Percentiles rank a stretch among this genome's conserved stretches.
These are phyloP conservation scores for Sylvicola cinctus DNA, from an alignment of 2,888 invertebrate genomes.

Conservation along the genomic window DNA sequence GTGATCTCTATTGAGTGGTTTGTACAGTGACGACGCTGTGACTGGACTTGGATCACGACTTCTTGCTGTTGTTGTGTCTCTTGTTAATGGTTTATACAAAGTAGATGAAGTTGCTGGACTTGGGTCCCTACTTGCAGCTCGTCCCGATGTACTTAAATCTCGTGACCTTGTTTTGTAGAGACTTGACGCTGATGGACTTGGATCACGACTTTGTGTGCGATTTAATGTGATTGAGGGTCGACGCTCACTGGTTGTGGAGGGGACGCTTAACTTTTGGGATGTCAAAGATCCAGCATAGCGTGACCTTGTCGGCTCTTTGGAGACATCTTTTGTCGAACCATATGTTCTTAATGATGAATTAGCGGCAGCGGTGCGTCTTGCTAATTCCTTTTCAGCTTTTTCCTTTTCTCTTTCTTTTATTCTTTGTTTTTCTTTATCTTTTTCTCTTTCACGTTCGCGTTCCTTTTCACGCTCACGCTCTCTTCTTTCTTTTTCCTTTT, in stretches of 20 bases:
- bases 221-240: constrained; percentile 13
- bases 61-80: constrained; percentile 11
- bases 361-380: no score
- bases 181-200: constrained; percentile 29
- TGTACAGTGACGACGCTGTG: constrained; percentile 3
- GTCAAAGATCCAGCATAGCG: not conserved
- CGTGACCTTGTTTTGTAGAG: constrained; percentile 18
- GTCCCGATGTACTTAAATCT: constrained; percentile 23
- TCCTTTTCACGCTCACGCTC: no score
- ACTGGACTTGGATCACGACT: constrained; percentile 12
- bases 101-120: constrained; percentile 11
- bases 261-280: constrained; percentile 5
- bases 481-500: no score
- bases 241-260: constrained; percentile 5
- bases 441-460: no score
- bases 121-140: constrained; percentile 8
- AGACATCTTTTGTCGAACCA: constrained; percentile 4
- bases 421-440: no score
- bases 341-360: constrained; percentile 4
- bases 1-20: not conserved
- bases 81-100: constrained; percentile 14
- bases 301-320: constrained; percentile 4
- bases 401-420: no score
- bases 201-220: constrained; percentile 28
- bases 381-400: no score